Percentiles rank a stretch among this genome's conserved stretches.
Conservation (phyloP, 2,888 invertebrate genomes). For the Macropis europaea region DNA sequence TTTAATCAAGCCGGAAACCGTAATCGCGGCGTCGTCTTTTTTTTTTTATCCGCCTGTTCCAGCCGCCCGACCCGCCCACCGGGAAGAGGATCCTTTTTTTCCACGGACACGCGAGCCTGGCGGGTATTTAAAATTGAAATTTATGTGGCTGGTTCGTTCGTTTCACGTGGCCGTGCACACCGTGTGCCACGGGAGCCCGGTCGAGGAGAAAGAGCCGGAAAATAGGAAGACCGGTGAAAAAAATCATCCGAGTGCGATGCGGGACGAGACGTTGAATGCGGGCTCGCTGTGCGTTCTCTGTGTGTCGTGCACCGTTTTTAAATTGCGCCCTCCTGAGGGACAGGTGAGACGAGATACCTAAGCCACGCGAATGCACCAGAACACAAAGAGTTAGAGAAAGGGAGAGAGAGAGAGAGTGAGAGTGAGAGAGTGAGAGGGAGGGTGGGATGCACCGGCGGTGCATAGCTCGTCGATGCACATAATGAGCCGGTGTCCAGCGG, state of each 20-base stretch:
- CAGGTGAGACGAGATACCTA: no score
- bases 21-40: conserved; percentile 31
- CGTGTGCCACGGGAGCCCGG: background rate
- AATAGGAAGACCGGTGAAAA: conserved; percentile 16
- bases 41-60: background rate
- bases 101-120: conserved; percentile 29
- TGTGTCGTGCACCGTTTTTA: conserved; percentile 9
- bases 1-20: conserved; percentile 49
- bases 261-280: conserved; percentile 29
- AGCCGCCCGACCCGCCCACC: conserved; percentile 4
- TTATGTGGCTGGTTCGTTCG: conserved; percentile 42
- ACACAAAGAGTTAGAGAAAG: no score
- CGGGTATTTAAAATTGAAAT: conserved; percentile 55
- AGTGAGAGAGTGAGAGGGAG: background rate
- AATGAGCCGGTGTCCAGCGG: conserved; percentile 70
- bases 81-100: conserved; percentile 12
- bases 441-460: conserved; percentile 1
- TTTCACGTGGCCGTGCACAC: background rate
- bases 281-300: conserved; percentile 3
- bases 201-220: background rate
- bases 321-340: conserved; percentile 22
- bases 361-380: no score
- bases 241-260: conserved; percentile 40
- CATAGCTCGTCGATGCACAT: conserved; percentile 56
- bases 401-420: background rate